phyloP scores from a whole-genome alignment of 1,140 invertebrate genomes.

The Dendrolimus kikuchii region DNA sequence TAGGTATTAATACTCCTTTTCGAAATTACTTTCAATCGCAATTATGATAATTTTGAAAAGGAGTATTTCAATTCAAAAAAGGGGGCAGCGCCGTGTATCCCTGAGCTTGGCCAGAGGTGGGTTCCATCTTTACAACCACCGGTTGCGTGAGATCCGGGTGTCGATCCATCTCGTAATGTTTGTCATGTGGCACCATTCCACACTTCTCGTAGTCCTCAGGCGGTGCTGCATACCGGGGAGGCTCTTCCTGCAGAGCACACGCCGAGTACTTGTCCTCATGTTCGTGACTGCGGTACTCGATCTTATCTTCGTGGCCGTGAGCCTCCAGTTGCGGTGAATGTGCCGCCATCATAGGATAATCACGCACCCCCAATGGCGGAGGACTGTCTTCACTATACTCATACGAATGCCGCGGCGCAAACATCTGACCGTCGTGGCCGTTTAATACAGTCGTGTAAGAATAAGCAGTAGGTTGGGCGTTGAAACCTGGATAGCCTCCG shows the following conservation, averaged over 20 bases:
- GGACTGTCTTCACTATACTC: slow-evolving; percentile 77
- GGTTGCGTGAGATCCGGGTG: slow-evolving; percentile 68
- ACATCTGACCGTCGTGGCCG: slow-evolving; percentile 78
- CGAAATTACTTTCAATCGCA: slow-evolving; percentile 51
- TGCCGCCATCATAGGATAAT: slow-evolving; percentile 78
- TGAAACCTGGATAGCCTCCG: slow-evolving; percentile 75
- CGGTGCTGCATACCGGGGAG: slow-evolving; percentile 69
- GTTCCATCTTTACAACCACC: slow-evolving; percentile 77
- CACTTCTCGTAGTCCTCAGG: slow-evolving; percentile 73
- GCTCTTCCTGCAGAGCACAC: slow-evolving; percentile 75
- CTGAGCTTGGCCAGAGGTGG: slow-evolving; percentile 62
- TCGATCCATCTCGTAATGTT: slow-evolving; percentile 69
- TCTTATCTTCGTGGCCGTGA: slow-evolving; percentile 70
- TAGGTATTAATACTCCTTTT: slow-evolving; percentile 56
- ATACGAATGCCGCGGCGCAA: slow-evolving; percentile 71
- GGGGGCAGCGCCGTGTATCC: slow-evolving; percentile 80
- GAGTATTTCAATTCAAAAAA: slow-evolving; percentile 83
- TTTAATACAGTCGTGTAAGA: slow-evolving; percentile 79
- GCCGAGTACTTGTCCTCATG: slow-evolving; percentile 72
- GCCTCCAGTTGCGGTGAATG: slow-evolving; percentile 76
- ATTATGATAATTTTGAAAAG: slow-evolving; percentile 70
- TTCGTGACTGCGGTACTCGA: slow-evolving; percentile 62
- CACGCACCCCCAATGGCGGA: slow-evolving; percentile 73
- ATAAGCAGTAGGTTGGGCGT: slow-evolving; percentile 68
- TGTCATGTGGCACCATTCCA: slow-evolving; percentile 69